Evolutionary conservation across 2,888 invertebrate species (phyloP).

Genomic region (Eudemis profundana): DNA sequence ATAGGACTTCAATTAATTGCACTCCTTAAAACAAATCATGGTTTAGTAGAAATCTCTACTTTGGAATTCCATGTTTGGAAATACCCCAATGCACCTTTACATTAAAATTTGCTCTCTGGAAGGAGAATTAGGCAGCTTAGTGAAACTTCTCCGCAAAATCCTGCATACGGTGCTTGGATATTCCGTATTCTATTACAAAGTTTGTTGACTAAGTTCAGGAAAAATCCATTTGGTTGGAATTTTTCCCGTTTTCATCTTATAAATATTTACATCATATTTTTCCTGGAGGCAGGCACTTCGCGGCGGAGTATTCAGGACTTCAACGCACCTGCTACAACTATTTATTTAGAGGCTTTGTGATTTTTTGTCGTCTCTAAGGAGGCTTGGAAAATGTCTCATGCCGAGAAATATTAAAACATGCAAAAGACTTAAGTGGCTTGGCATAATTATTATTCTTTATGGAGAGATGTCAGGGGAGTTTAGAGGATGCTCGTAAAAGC

Average conservation of each 20-base stretch:
- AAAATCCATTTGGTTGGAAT: constrained; percentile 42
- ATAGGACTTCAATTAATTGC: no score
- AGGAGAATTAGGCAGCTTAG: constrained; percentile 32
- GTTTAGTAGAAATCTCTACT: no score
- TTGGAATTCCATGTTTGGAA: no score
- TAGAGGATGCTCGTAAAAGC: neutral
- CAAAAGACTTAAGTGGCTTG: constrained; percentile 29
- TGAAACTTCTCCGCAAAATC: constrained; percentile 34
- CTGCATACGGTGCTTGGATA: constrained; percentile 33
- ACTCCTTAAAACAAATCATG: no score
- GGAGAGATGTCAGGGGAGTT: constrained; percentile 1
- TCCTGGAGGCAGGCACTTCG: constrained; percentile 36
- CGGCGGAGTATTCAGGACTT: constrained; percentile 35
- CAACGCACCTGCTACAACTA: constrained; percentile 43
- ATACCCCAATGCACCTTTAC: no score
- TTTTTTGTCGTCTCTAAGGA: constrained; percentile 29
- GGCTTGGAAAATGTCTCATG: constrained; percentile 31
- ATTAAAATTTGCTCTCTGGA: constrained; percentile 12
- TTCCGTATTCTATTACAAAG: constrained; percentile 43
- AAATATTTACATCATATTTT: constrained; percentile 43
- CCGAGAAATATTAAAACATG: constrained; percentile 35
- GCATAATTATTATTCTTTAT: constrained; percentile 41
- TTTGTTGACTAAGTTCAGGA: constrained; percentile 41
- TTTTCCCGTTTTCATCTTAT: constrained; percentile 44
- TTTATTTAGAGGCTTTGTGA: constrained; percentile 36